Evolutionary conservation across 2,113 vertebrate species (phyloP).

Genomic region (Anas platyrhynchos): DNA sequence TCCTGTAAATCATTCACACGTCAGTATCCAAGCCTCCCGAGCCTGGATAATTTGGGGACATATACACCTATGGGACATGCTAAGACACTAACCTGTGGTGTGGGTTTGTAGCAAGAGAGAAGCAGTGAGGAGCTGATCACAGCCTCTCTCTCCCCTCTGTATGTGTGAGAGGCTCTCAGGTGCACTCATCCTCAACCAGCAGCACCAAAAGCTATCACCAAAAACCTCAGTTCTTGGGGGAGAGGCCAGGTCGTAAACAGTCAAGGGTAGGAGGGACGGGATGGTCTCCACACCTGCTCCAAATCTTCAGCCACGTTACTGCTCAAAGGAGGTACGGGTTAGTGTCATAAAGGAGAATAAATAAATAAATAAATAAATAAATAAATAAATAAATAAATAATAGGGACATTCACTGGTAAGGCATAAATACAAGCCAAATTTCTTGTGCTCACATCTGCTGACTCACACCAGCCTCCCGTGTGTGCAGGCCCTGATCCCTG

Average conservation of each 20-base stretch:
- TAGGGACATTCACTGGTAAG: neutral
- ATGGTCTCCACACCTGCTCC: fast-evolving
- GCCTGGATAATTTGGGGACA: neutral
- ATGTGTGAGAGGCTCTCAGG: neutral
- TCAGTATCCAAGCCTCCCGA: neutral
- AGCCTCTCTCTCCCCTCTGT: neutral
- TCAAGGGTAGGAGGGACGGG: neutral
- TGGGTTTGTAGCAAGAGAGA: neutral
- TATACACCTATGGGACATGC: too few species aligned
- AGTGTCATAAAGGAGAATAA: neutral
- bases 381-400: too few species aligned
- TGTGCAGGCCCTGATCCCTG: neutral
- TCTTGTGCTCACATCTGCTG: neutral
- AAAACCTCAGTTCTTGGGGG: fast-evolving
- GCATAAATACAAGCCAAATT: neutral
- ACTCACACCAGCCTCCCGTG: neutral
- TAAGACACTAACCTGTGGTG: fast-evolving
- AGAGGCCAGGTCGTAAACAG: fast-evolving
- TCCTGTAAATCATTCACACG: neutral
- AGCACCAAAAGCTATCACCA: neutral
- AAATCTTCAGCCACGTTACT: neutral
- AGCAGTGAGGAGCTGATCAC: fast-evolving
- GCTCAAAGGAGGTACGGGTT: fast-evolving
- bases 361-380: neutral
- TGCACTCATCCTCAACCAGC: fast-evolving